Evolutionary conservation across 2,113 vertebrate genomes (phyloP), one percentile per base, ranked within the genome.

Genomic region (Bubalus kerabau): DNA sequence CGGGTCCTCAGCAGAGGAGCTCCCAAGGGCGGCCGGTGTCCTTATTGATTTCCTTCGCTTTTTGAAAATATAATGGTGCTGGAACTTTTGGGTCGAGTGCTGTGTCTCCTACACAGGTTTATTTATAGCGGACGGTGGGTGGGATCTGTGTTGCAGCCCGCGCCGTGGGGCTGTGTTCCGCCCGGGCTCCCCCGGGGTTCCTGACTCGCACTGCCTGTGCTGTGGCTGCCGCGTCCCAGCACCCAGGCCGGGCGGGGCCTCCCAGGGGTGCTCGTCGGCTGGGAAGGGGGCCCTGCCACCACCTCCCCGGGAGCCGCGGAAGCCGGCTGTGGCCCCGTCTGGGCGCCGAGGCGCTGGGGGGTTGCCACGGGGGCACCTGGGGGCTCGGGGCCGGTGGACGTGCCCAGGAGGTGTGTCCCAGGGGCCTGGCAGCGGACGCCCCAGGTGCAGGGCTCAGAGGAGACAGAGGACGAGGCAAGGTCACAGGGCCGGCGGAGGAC

Each of bases 101-200:
- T 96, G 43, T 92, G 54, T 98, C 98, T 99, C 98, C 98, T 98
- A 98, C 98, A 23, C 93, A 94, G 96, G 83, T 91, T 98, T 99
- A 99, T 99, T 98, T 98, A 98, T 98, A 98, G 98, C 94, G 96
- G 96, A 12, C 97, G 50, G 97, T 98, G 98, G 98, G 98, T 97
- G 98, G 98, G n/a, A 52, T 67, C 92, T 86, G 97, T 95, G 95
- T 92, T 78, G 54, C 17, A 95, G 93, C 90, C 97, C 48, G 96
- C 83, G 12, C 71, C 74, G 56, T 87, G 67, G 87, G 96, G 97
- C 96, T 97, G 97, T 40, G 98, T 91, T 13, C 57, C 74, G 92
- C 40, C 98, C 83, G 5, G 19, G 40, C 67, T 95, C 94, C 93
- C 56, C 8, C 2, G 0, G 74, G 97, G 94, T 87, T 97, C 97